Evolutionary conservation across 2,113 vertebrate genomes (phyloP).

Genomic region (Hippocampus abdominalis): DNA sequence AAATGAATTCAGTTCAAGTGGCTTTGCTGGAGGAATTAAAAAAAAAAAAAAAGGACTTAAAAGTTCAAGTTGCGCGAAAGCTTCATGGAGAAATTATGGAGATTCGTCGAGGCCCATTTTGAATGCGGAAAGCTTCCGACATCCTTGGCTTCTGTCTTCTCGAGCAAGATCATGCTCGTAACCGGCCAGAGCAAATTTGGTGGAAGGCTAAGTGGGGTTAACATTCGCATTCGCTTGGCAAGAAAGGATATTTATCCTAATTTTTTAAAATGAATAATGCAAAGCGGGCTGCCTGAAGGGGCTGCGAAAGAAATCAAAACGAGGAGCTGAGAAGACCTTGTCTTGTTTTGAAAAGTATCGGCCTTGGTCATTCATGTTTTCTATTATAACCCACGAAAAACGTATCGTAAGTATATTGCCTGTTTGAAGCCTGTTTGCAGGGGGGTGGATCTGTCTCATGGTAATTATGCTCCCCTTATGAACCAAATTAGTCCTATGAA

Average conservation of each 20-base stretch:
- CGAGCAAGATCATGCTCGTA: background rate
- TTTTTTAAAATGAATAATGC: background rate
- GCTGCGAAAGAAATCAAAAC: background rate
- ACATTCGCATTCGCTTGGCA: background rate
- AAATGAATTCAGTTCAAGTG: background rate
- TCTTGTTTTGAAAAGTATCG: background rate
- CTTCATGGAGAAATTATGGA: background rate
- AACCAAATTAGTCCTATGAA: background rate
- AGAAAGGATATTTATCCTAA: background rate
- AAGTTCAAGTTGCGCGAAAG: background rate
- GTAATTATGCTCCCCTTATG: background rate
- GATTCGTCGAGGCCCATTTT: background rate
- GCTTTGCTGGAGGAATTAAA: background rate
- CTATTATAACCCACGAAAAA: background rate
- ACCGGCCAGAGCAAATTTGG: background rate
- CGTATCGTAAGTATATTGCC: no score
- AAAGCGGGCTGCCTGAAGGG: background rate
- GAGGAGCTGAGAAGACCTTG: background rate
- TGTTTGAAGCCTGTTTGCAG: no score
- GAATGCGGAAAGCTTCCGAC: background rate
- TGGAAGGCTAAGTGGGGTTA: background rate
- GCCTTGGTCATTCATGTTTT: background rate
- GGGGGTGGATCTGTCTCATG: no score
- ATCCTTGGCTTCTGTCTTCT: background rate
- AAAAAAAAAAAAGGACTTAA: background rate